phyloP scores from a whole-genome alignment of 2,888 invertebrate genomes.

The Drosophila mayaguana region DNA sequence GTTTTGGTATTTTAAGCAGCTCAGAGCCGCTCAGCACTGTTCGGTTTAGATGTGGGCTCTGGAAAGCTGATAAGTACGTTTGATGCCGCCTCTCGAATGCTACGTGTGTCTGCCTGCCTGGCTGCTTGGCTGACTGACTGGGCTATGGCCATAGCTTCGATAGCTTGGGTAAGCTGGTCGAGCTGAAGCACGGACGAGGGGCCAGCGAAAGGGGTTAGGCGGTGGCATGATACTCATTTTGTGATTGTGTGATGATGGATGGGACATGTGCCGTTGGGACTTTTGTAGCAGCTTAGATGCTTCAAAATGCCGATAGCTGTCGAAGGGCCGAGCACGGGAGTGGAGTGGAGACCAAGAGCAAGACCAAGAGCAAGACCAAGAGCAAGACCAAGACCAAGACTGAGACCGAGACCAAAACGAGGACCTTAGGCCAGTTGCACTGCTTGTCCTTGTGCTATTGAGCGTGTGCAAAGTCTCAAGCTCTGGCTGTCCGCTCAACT shows the following conservation, averaged over 20 bases:
- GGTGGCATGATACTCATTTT: conserved; percentile 75
- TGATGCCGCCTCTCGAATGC: conserved; percentile 77
- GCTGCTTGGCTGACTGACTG: conserved; percentile 30
- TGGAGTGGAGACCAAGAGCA: neutral
- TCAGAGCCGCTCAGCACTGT: conserved; percentile 42
- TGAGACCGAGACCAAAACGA: neutral
- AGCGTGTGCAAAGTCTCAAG: conserved; percentile 36
- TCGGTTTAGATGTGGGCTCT: conserved; percentile 47
- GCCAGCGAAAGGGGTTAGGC: neutral
- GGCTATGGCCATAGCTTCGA: conserved; percentile 52
- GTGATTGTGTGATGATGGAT: conserved; percentile 82
- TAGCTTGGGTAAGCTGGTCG: conserved; percentile 22
- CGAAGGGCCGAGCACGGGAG: conserved; percentile 35
- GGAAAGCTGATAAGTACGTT: conserved; percentile 80
- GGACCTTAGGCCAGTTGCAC: conserved; percentile 60
- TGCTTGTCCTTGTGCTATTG: conserved; percentile 61
- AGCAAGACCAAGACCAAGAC: neutral
- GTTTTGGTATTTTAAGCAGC: conserved; percentile 80
- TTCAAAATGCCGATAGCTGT: conserved; percentile 68
- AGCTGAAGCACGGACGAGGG: neutral
- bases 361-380: neutral
- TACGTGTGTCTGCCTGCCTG: conserved; percentile 48
- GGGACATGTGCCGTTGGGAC: conserved; percentile 69
- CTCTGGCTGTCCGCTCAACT: conserved; percentile 61
- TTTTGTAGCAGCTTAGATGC: conserved; percentile 45